Base-by-base conservation (phyloP, 92 coral and sea anemone species). In the Porites lobata region DNA sequence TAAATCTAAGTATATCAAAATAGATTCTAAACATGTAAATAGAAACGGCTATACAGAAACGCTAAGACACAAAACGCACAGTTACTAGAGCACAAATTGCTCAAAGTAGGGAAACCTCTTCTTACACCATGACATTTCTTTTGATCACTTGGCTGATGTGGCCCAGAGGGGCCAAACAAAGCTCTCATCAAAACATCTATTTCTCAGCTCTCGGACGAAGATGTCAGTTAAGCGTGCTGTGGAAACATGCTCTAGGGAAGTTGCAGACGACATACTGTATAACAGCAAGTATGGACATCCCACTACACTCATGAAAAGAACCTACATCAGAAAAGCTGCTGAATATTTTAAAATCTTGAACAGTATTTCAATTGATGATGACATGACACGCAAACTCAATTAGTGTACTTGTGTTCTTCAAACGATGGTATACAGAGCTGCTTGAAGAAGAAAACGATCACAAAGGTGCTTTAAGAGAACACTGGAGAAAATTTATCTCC, bases 171-270 rank as follows among this genome's bases (percentile, higher is more conserved):
- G 83, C 0, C 72, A 51, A 56, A 81, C 87, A 1, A 67, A 17
- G 29, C 20, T 75, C 13, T 63, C n/a, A 20, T 75, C 83, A 66
- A 76, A 86, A 77, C 68, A 76, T 50, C 6, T 86, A 11, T 74
- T 24, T 24, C 26, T 24, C 26, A 1, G 26, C 26, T 24, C 26
- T 24, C 26, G 26, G 26, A 24, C 26, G 26, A 86, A 86, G 64
- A 85, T 77, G 89, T 65, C 72, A 38, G 90, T 86, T 15, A 86
- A 86, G 79, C 24, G 90, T 22, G 90, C 85, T 54, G 85, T 78
- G 12, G 38, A 59, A 1, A 19, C 79, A 12, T 86, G 72, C 21
- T 86, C 90, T 57, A 24, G 43, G 70, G 90, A 87, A 69, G 86
- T 87, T 6, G 90, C 86, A 70, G 10, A 79, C 8, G 80, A 83